phyloP scores from a whole-genome alignment of 2,888 invertebrate species.

The Epiblema foenella region DNA sequence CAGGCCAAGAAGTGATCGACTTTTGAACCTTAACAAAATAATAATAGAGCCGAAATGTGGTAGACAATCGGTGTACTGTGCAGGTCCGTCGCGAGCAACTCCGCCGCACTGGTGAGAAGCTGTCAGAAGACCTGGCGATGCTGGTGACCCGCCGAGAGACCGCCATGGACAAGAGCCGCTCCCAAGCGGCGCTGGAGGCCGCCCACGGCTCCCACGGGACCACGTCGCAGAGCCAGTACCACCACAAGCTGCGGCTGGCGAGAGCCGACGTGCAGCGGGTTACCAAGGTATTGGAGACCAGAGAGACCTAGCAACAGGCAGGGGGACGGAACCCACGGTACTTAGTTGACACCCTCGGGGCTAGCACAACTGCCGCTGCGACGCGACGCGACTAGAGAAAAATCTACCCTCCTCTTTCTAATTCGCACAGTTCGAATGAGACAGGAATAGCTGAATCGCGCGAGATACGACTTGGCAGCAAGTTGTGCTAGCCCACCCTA shows the following conservation, averaged over 20 bases:
- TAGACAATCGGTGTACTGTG: too few species aligned
- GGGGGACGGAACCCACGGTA: background rate
- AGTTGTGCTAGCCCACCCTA: too few species aligned
- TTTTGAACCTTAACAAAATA: too few species aligned
- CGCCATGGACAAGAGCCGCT: slow-evolving; percentile 71
- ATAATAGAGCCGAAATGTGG: too few species aligned
- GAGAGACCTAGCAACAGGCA: background rate
- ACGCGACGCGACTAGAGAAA: too few species aligned
- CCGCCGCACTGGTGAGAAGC: slow-evolving; percentile 72
- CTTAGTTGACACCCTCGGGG: too few species aligned
- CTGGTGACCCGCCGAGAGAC: slow-evolving; percentile 77
- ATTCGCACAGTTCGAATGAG: too few species aligned
- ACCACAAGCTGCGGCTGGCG: slow-evolving; percentile 74
- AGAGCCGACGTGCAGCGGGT: slow-evolving; percentile 72
- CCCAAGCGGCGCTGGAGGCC: slow-evolving; percentile 72
- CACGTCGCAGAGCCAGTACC: slow-evolving; percentile 70
- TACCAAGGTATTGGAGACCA: slow-evolving; percentile 63
- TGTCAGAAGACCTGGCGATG: slow-evolving; percentile 74
- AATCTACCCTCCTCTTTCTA: too few species aligned
- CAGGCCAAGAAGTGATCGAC: too few species aligned
- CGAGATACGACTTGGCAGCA: too few species aligned
- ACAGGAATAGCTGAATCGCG: too few species aligned
- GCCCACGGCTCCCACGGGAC: slow-evolving; percentile 59
- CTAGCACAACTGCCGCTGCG: too few species aligned
- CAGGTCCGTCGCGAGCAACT: slow-evolving; percentile 79